phyloP scores from a whole-genome alignment of 2,113 vertebrate genomes.

The Erythrolamprus reginae region DNA sequence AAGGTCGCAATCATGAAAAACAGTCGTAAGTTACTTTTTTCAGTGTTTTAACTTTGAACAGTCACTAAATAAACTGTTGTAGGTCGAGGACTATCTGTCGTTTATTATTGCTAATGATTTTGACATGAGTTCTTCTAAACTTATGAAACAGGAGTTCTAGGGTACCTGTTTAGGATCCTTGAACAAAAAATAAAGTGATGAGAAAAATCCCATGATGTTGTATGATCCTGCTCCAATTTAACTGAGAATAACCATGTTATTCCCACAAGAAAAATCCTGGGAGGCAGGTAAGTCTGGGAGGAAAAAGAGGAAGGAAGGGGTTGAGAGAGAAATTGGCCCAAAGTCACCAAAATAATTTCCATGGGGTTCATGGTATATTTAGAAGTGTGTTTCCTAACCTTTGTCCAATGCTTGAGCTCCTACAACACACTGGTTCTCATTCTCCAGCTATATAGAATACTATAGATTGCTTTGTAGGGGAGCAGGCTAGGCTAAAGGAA shows the following conservation, averaged over 20 bases:
- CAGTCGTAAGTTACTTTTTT: not conserved
- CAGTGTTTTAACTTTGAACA: not conserved
- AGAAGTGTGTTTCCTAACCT: not conserved
- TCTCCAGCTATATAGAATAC: not conserved
- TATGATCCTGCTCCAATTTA: not conserved
- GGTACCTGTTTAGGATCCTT: not conserved
- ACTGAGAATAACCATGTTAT: not conserved
- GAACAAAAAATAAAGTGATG: not conserved
- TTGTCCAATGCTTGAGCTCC: not conserved
- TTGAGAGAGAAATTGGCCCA: not conserved
- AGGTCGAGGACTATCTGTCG: not conserved
- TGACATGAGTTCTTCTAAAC: not conserved
- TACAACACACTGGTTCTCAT: not conserved
- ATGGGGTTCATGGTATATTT: not conserved
- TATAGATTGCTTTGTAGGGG: not conserved
- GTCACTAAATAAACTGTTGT: not conserved
- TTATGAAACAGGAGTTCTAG: not conserved
- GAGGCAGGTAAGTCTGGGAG: not conserved
- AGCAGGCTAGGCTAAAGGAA: not conserved
- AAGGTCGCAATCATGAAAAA: not conserved
- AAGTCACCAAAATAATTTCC: not conserved
- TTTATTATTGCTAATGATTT: not conserved
- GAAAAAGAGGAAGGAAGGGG: not conserved
- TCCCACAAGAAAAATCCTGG: not conserved
- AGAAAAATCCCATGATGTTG: not conserved